phyloP scores from a whole-genome alignment of 2,888 invertebrate genomes.

The Archips crataeganus region DNA sequence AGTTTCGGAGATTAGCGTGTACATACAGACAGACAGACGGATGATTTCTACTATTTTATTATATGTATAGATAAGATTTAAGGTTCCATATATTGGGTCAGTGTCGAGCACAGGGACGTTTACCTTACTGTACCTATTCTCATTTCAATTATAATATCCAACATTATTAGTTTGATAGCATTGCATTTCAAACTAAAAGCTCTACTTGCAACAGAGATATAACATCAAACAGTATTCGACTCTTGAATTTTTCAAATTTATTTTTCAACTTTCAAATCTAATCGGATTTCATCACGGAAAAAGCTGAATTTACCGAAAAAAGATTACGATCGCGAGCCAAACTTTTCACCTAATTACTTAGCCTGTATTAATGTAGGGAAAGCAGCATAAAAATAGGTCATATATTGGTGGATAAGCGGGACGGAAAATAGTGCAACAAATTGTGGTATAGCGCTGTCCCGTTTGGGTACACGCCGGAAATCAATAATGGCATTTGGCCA shows the following conservation, averaged over 20 bases:
- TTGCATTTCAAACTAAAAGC: neutral
- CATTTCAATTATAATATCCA: neutral
- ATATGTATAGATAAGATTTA: too few relatives aligned
- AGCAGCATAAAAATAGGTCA: constrained; percentile 85
- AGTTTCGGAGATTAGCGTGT: too few relatives aligned
- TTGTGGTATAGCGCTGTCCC: constrained; percentile 77
- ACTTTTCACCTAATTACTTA: constrained; percentile 84
- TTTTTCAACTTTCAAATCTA: neutral
- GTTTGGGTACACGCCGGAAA: constrained; percentile 77
- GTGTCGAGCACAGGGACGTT: too few relatives aligned
- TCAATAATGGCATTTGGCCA: constrained; percentile 84
- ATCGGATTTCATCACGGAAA: neutral
- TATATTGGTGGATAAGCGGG: constrained; percentile 80
- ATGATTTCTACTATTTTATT: too few relatives aligned
- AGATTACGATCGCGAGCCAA: constrained; percentile 49
- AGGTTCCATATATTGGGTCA: too few relatives aligned
- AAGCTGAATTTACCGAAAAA: neutral
- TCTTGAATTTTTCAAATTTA: neutral
- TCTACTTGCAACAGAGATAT: constrained; percentile 9
- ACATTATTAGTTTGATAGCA: neutral
- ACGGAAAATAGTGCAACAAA: constrained; percentile 85
- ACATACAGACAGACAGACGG: too few relatives aligned
- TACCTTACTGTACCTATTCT: neutral
- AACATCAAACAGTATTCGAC: constrained; percentile 11
- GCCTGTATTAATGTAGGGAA: constrained; percentile 83